Evolutionary conservation across 2,113 vertebrate species (phyloP).

Genomic region (Heptranchias perlo): DNA sequence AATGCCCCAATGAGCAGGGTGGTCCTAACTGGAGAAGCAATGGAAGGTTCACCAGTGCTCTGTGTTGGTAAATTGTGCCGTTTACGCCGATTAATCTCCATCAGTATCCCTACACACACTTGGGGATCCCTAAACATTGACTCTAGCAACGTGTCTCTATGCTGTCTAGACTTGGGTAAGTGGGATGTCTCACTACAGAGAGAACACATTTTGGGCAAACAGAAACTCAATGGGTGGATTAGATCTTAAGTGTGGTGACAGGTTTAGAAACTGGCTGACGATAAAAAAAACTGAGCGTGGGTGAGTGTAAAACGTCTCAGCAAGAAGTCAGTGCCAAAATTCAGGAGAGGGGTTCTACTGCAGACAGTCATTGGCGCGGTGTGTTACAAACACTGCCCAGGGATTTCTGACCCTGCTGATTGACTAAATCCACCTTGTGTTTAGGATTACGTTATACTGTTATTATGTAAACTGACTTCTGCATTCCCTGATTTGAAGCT

Average conservation of each 20-base stretch:
- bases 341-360: not conserved
- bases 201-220: not conserved
- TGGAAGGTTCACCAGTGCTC: not conserved
- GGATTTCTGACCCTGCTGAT: not conserved
- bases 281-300: not conserved
- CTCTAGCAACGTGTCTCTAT: not conserved
- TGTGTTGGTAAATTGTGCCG: not conserved
- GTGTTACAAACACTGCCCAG: too few relatives aligned
- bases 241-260: not conserved
- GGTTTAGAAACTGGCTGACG: not conserved
- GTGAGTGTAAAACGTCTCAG: not conserved
- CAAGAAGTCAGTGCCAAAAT: not conserved
- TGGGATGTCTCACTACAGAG: not conserved
- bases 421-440: not conserved
- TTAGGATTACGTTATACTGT: not conserved
- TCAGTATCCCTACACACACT: not conserved
- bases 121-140: not conserved
- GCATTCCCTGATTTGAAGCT: not conserved
- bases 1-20: not conserved
- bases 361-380: not conserved
- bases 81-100: not conserved
- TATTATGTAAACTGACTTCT: not conserved
- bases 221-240: not conserved
- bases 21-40: not conserved
- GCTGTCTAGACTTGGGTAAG: not conserved